Evolutionary conservation across 2,113 vertebrate genomes (phyloP), one percentile per base, ranked within the genome.

Genomic region (Sorex fumeus): DNA sequence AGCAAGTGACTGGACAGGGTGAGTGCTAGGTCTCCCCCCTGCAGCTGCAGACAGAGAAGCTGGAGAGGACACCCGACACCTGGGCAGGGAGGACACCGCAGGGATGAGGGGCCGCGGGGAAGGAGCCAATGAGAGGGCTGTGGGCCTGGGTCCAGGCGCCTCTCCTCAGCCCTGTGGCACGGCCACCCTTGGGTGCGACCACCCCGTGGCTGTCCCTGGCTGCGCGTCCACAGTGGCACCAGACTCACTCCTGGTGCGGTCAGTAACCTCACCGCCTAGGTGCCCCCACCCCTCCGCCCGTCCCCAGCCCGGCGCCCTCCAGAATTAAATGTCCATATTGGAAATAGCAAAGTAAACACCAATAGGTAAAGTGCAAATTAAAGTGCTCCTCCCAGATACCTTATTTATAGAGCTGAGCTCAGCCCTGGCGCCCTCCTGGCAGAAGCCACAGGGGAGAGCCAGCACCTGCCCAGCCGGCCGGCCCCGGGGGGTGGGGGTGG

Each of bases 331-430:
- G 72, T 90, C 95, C 95, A 79, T 96, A 96, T 97, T 96, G 95
- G 96, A 96, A 97, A 97, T 96, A 97, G 94, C 87, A 96, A 96
- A 96, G 96, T 96, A 96, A 96, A 97, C 95, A 97, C 75, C 95
- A 96, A 97, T 97, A 96, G 96, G 94, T 96, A 96, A 96, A 81
- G 95, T 95, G 93, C 95, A 96, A 96, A 96, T 97, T 97, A 97
- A 97, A 96, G 91, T 84, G 40, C 50, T 91, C 92, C 92, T 95
- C 84, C 93, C 93, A 94, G 94, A 95, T 95, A 94, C 84, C 87
- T 96, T 97, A 97, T 96, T 97, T 97, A 96, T 96, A 97, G 96
- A 91, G 57, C 77, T 80, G 87, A 92, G 91, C 82, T 94, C 93
- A 85, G 89, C 92, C 86, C 0, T 70, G 4, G 1, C 77, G 3